Conservation (phyloP, 2,797 vertebrate species). For the Enteromius afrohamiltoni region DNA sequence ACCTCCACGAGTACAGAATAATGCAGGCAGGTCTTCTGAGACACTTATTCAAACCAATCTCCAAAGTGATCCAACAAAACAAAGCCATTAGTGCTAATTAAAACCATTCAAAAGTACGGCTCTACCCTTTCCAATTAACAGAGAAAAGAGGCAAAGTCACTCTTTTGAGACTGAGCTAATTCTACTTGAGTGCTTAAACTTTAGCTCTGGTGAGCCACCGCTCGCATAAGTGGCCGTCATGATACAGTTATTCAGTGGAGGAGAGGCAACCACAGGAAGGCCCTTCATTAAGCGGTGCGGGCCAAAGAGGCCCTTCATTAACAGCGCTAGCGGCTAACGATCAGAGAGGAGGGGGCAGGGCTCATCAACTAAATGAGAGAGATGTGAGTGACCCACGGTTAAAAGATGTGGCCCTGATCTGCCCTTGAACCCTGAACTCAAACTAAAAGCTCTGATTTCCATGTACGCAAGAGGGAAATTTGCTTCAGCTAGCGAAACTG, state of each 20-base stretch:
- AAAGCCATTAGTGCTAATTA: conserved; percentile 59
- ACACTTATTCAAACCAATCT: conserved; percentile 49
- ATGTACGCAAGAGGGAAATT: not conserved
- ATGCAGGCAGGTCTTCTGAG: conserved; percentile 32
- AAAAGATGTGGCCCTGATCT: conserved; percentile 42
- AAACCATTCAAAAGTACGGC: conserved; percentile 49
- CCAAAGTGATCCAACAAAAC: conserved; percentile 54
- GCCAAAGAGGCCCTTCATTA: conserved; percentile 60
- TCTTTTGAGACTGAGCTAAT: conserved; percentile 52
- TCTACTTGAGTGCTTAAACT: conserved; percentile 58
- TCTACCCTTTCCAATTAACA: conserved; percentile 55
- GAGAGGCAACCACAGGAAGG: conserved; percentile 47
- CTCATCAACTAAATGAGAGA: conserved; percentile 54
- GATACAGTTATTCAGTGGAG: conserved; percentile 34
- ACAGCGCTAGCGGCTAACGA: conserved; percentile 44
- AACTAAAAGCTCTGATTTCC: conserved; percentile 1
- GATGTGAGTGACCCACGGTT: conserved; percentile 34
- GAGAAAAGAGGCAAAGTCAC: conserved; percentile 53
- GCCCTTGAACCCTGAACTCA: conserved; percentile 47
- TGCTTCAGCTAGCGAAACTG: not conserved
- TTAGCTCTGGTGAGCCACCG: conserved; percentile 41
- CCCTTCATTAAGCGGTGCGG: conserved; percentile 55
- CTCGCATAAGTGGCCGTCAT: conserved; percentile 32
- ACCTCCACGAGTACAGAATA: conserved; percentile 28
- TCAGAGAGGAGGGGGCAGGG: conserved; percentile 47